A percentile compares a stretch with the other conserved stretches of the same genome.
phyloP scores from a whole-genome alignment of 53 echinoderm and acorn worm species.

The Pentamera pediparva region DNA sequence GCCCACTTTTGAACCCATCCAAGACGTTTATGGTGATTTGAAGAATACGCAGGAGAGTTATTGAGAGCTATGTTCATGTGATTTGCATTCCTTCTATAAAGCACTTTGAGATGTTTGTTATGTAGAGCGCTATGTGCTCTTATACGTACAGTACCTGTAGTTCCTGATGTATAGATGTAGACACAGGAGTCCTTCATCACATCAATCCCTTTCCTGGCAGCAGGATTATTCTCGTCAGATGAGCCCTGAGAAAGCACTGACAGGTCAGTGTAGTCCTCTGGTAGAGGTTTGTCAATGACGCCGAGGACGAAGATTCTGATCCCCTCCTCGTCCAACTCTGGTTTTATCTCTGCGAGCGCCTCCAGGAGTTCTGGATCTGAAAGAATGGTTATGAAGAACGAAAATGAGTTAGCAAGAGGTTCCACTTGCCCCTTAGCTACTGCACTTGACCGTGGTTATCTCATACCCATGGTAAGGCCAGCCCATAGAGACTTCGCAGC shows the following conservation, averaged over 20 bases:
- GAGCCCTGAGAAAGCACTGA: background rate
- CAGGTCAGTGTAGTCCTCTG: background rate
- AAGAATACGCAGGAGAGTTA: too few species aligned
- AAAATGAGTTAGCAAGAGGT: too few species aligned
- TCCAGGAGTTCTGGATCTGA: slow-evolving; percentile 5
- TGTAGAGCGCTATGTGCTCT: background rate
- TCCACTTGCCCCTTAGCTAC: too few species aligned
- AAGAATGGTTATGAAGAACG: too few species aligned
- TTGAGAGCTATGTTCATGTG: too few species aligned
- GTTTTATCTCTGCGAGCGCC: background rate
- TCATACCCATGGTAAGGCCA: too few species aligned
- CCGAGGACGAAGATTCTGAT: slow-evolving; percentile 1
- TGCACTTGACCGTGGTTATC: too few species aligned
- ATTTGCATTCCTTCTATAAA: too few species aligned
- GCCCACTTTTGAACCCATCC: too few species aligned
- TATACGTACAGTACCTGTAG: slow-evolving; percentile 60
- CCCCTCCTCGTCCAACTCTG: slow-evolving; percentile 14
- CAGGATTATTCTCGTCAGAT: slow-evolving; percentile 2
- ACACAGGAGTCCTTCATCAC: slow-evolving; percentile 44
- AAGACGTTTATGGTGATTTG: too few species aligned
- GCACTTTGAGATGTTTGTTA: too few species aligned
- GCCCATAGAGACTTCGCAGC: too few species aligned
- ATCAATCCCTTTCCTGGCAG: slow-evolving; percentile 9
- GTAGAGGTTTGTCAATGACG: background rate
- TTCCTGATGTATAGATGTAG: slow-evolving; percentile 89